These are phyloP conservation scores for Spodoptera exigua DNA, from an alignment of 2,888 invertebrate genomes.

Conservation along the genomic window DNA sequence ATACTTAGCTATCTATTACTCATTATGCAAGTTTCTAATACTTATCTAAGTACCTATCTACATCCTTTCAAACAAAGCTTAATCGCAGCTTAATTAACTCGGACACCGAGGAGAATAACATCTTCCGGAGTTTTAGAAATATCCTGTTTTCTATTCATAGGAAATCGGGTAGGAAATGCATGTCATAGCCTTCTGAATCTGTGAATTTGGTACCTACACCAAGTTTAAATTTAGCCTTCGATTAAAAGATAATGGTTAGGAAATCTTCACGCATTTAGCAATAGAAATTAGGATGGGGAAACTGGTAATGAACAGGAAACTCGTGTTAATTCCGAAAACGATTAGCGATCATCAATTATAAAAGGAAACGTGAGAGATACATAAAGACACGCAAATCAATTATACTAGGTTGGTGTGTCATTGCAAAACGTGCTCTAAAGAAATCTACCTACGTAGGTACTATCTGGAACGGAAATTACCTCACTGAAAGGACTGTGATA, in stretches of 20 bases:
- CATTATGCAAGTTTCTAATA: no score
- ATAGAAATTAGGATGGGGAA: conserved; percentile 47
- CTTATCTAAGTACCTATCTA: no score
- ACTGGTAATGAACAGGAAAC: conserved; percentile 39
- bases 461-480: no score
- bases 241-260: conserved; percentile 44
- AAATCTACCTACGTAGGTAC: background rate
- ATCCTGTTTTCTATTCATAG: conserved; percentile 9
- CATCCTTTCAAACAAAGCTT: no score
- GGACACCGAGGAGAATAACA: background rate
- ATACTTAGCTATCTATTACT: no score
- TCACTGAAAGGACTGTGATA: no score
- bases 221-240: conserved; percentile 36
- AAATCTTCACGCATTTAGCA: conserved; percentile 34
- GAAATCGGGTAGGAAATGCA: conserved; percentile 5
- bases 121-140: background rate
- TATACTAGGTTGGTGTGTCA: conserved; percentile 7
- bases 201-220: background rate
- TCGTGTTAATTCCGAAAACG: conserved; percentile 41
- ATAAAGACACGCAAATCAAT: conserved; percentile 41
- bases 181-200: conserved; percentile 5
- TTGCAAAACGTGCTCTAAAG: no score
- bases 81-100: background rate
- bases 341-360: conserved; percentile 23
- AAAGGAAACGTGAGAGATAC: conserved; percentile 37